phyloP scores from a whole-genome alignment of 2,888 invertebrate genomes.

The Ischnura elegans region DNA sequence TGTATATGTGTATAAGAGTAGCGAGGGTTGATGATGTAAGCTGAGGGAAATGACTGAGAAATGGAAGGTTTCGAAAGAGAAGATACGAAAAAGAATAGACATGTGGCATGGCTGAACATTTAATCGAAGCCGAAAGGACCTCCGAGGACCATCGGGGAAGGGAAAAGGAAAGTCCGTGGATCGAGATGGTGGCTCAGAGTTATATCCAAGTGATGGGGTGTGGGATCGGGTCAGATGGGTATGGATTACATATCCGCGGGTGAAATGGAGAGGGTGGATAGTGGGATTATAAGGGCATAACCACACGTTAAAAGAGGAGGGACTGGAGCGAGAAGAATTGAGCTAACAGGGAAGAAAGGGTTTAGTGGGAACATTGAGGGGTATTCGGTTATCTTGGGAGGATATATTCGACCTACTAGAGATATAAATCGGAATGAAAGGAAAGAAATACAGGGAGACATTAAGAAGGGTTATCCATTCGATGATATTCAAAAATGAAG shows the following conservation, averaged over 20 bases:
- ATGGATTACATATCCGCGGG: neutral
- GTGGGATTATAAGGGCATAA: neutral
- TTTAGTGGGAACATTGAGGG: neutral
- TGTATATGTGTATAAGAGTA: too few relatives aligned
- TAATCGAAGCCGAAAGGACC: neutral
- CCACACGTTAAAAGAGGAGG: neutral
- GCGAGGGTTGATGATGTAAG: too few relatives aligned
- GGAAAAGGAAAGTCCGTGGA: neutral
- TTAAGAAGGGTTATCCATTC: neutral
- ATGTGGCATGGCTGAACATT: neutral
- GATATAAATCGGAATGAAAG: neutral
- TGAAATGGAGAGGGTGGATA: neutral
- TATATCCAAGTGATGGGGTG: neutral
- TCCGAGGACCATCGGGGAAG: neutral
- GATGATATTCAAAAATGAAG: too few relatives aligned
- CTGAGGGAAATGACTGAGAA: neutral
- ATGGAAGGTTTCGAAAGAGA: neutral
- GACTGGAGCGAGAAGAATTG: neutral
- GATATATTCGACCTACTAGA: neutral
- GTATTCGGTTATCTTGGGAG: neutral
- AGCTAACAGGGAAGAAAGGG: neutral
- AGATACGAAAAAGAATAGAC: neutral
- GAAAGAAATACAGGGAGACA: neutral
- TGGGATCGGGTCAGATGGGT: neutral
- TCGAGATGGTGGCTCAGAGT: neutral